Evolutionary conservation across 2,797 vertebrate species (phyloP).

Genomic region (Pseudocheirus occidentalis): DNA sequence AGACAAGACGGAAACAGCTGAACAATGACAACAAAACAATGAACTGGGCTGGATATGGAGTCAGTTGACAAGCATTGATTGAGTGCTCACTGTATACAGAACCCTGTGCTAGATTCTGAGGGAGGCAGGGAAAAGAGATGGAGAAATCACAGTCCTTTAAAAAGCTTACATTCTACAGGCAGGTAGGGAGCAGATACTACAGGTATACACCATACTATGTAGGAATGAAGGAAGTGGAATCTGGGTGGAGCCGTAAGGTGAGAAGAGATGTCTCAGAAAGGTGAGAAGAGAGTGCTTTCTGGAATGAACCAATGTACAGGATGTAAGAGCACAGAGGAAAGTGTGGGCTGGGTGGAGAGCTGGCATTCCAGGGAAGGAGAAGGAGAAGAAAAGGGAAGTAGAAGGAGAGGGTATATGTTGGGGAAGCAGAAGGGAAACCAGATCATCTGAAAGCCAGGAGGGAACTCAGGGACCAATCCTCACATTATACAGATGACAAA

Average conservation of each 20-base stretch:
- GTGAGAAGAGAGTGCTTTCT: neutral
- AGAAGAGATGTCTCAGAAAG: neutral
- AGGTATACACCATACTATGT: neutral
- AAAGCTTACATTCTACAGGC: neutral
- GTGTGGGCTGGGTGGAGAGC: neutral
- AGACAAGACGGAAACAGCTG: neutral
- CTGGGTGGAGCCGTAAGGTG: neutral
- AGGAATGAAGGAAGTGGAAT: neutral
- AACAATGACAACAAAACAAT: neutral
- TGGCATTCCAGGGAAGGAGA: neutral
- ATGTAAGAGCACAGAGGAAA: neutral
- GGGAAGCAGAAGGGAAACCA: neutral
- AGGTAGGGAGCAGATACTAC: neutral
- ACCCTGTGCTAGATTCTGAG: neutral
- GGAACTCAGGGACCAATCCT: too few species aligned
- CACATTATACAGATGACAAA: neutral
- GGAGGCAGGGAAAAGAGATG: neutral
- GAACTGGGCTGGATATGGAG: neutral
- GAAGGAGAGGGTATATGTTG: neutral
- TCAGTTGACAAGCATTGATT: neutral
- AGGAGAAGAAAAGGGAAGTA: neutral
- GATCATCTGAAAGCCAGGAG: too few species aligned
- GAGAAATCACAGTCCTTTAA: neutral
- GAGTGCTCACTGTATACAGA: neutral
- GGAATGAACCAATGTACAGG: neutral